Evolutionary conservation across 2,888 invertebrate genomes (phyloP).

Genomic region (Lingula anatina): DNA sequence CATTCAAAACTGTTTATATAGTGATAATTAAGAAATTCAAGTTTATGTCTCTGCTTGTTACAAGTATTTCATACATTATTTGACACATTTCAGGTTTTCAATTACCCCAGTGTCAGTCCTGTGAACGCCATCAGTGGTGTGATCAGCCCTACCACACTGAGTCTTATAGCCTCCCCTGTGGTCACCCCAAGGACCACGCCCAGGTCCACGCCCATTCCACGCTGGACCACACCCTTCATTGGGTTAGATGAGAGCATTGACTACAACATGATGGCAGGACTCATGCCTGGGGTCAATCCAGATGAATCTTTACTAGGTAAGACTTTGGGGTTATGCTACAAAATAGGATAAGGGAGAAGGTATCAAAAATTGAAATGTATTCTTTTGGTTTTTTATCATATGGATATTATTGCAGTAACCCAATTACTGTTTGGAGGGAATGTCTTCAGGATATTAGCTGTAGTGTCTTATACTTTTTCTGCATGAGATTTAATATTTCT

Average conservation of each 20-base stretch:
- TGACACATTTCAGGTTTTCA: slow-evolving; percentile 85
- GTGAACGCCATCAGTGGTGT: slow-evolving; percentile 75
- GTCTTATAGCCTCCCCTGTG: slow-evolving; percentile 70
- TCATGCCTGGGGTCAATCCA: slow-evolving; percentile 57
- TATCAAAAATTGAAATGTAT: too few relatives aligned
- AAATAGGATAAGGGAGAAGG: slow-evolving; percentile 77
- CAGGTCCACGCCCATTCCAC: slow-evolving; percentile 59
- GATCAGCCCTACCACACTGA: slow-evolving; percentile 82
- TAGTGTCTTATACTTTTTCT: too few relatives aligned
- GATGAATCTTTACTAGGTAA: slow-evolving; percentile 65
- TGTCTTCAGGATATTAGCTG: too few relatives aligned
- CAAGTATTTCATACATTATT: too few relatives aligned
- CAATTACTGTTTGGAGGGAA: too few relatives aligned
- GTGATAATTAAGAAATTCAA: too few relatives aligned
- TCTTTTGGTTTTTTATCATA: too few relatives aligned
- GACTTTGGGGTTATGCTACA: too few relatives aligned
- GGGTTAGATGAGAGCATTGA: slow-evolving; percentile 78
- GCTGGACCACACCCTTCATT: slow-evolving; percentile 85
- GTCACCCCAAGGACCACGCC: slow-evolving; percentile 69
- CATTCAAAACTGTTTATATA: too few relatives aligned
- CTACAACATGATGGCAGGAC: slow-evolving; percentile 77
- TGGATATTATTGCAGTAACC: too few relatives aligned
- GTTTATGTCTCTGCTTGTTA: too few relatives aligned
- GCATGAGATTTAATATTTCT: too few relatives aligned
- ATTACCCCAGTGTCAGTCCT: slow-evolving; percentile 81